These are phyloP conservation scores for Lycia hirtaria DNA, from an alignment of 2,888 invertebrate species.

Conservation along the genomic window DNA sequence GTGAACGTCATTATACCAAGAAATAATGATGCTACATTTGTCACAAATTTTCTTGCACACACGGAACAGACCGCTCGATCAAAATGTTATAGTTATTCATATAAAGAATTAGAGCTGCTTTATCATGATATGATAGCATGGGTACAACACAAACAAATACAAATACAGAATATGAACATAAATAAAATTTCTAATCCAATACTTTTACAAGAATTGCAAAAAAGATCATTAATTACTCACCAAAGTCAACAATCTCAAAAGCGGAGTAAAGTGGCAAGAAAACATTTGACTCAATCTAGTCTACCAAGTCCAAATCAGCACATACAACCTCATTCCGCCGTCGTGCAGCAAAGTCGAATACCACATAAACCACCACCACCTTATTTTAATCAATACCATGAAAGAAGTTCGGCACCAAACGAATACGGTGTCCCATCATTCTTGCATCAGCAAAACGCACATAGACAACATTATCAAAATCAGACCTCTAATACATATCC, in stretches of 20 bases:
- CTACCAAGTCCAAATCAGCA: not conserved
- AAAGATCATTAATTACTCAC: not conserved
- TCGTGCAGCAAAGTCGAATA: not conserved
- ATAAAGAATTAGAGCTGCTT: constrained; percentile 42
- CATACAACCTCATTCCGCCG: not conserved
- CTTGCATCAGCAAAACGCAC: not conserved
- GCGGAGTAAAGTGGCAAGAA: not conserved
- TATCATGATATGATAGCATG: constrained; percentile 53
- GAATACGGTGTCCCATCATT: not conserved
- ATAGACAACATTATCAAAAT: not conserved
- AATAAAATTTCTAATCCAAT: not conserved
- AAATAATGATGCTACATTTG: constrained; percentile 49
- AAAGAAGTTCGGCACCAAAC: not conserved
- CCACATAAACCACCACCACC: not conserved
- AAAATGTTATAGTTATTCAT: constrained; percentile 14
- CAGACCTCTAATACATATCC: constrained; percentile 2
- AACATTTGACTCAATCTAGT: not conserved
- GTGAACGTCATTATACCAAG: constrained; percentile 51
- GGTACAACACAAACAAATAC: constrained; percentile 43
- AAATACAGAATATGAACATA: constrained; percentile 8
- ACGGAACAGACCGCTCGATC: constrained; percentile 42
- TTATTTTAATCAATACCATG: not conserved
- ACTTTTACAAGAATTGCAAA: not conserved
- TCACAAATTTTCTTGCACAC: constrained; percentile 46
- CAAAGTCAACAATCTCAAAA: not conserved